Percentiles rank a stretch among this genome's conserved stretches.
Evolutionary conservation across 1,140 invertebrate genomes (phyloP).

Genomic region (Cyrtorhinus lividipennis): DNA sequence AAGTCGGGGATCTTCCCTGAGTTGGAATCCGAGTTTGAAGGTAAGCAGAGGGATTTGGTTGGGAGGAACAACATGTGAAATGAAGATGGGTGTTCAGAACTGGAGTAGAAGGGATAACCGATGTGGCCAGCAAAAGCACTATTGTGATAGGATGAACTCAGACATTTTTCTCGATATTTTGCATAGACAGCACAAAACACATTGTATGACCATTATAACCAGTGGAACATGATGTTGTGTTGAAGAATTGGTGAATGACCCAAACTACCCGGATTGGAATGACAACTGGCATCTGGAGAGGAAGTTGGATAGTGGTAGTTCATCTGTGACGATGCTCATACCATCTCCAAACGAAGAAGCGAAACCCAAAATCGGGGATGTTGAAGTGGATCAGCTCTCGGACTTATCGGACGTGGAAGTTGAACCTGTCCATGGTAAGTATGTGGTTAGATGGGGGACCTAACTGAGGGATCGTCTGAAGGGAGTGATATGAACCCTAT

Average conservation of each 20-base stretch:
- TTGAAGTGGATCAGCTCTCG: constrained; percentile 8
- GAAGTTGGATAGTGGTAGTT: background rate
- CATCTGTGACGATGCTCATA: constrained; percentile 9
- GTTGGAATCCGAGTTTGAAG: background rate
- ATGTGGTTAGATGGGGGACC: no score
- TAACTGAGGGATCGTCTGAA: no score
- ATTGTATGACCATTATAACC: no score
- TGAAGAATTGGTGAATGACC: background rate
- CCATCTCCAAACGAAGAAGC: constrained; percentile 9
- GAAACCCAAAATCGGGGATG: constrained; percentile 4
- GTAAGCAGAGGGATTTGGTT: background rate
- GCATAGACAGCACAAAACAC: no score
- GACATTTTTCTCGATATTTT: no score
- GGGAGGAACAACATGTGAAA: no score
- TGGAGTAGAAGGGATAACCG: no score
- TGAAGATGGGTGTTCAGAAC: no score
- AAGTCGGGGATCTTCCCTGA: background rate
- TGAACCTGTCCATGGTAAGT: background rate
- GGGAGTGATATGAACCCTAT: no score
- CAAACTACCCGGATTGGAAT: background rate
- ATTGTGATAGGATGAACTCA: no score
- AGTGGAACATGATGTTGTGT: no score
- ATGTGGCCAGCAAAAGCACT: no score
- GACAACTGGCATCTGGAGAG: constrained; percentile 9
- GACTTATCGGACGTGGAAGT: constrained; percentile 7